Evolutionary conservation across 64 coral and sea anemone genomes (phyloP).

Genomic region (Stichodactyla mertensii): DNA sequence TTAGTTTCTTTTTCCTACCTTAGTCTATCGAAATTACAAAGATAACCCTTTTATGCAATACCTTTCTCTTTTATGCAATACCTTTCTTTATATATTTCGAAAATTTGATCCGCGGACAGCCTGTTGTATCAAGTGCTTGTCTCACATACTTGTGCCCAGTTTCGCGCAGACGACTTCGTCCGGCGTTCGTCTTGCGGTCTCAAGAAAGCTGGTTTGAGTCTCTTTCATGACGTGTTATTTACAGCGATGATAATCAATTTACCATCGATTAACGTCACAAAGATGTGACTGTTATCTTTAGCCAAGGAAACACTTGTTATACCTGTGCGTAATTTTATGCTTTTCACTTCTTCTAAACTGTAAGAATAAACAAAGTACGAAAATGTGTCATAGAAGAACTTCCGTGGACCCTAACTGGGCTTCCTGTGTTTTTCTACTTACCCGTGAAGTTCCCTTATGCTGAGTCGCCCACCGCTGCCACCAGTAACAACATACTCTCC

Average conservation of each 20-base stretch:
- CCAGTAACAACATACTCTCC: slow-evolving; percentile 67
- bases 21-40: too few relatives aligned
- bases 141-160: not conserved
- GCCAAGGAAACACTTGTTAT: slow-evolving; percentile 73
- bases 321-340: slow-evolving; percentile 49
- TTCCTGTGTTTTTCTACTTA: slow-evolving; percentile 15
- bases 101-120: not conserved
- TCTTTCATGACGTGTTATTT: not conserved
- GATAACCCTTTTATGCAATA: too few relatives aligned
- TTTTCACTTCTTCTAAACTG: slow-evolving; percentile 69
- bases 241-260: slow-evolving; percentile 79
- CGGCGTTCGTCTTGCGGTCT: not conserved
- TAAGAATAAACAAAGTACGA: not conserved
- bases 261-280: slow-evolving; percentile 71
- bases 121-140: not conserved
- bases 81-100: too few relatives aligned
- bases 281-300: slow-evolving; percentile 71
- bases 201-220: not conserved
- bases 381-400: not conserved
- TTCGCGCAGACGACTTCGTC: not conserved
- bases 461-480: slow-evolving; percentile 44
- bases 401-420: not conserved
- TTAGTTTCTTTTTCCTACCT: too few relatives aligned
- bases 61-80: too few relatives aligned
- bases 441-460: slow-evolving; percentile 66